These are phyloP conservation scores for Pseudocheirus occidentalis DNA, from an alignment of 2,797 vertebrate genomes.

Conservation along the genomic window DNA sequence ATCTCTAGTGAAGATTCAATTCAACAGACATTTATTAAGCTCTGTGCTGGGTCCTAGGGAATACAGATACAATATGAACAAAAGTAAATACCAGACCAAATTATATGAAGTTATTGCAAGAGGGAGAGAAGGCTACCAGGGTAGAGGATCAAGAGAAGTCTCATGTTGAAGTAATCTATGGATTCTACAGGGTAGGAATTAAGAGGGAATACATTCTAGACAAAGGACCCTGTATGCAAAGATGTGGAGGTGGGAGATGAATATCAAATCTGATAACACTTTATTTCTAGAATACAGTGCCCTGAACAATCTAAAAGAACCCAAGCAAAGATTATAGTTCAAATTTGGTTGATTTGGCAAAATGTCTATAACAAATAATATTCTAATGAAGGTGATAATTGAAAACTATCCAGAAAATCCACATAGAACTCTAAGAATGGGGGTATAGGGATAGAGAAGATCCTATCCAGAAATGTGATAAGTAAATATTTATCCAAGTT, in stretches of 20 bases:
- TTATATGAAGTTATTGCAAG: neutral
- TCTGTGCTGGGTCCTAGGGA: neutral
- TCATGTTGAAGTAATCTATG: neutral
- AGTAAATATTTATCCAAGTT: neutral
- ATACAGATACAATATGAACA: neutral
- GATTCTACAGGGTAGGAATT: neutral
- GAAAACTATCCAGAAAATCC: neutral
- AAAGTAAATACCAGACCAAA: neutral
- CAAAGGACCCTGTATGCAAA: neutral
- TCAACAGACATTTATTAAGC: neutral
- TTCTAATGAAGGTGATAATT: too few species aligned
- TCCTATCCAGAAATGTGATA: neutral
- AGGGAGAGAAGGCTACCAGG: neutral
- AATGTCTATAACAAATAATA: too few species aligned
- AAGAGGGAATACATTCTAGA: too few species aligned
- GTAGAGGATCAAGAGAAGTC: neutral
- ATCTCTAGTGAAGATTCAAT: neutral
- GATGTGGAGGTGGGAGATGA: neutral
- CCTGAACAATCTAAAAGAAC: too few species aligned
- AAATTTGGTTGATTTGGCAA: too few species aligned
- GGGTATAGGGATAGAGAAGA: neutral
- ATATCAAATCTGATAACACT: neutral
- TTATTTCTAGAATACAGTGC: neutral
- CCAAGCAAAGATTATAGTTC: too few species aligned
- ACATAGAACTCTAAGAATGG: neutral